These are phyloP conservation scores for Eumaeus atala DNA, from an alignment of 1,140 invertebrate species.

Conservation along the genomic window DNA sequence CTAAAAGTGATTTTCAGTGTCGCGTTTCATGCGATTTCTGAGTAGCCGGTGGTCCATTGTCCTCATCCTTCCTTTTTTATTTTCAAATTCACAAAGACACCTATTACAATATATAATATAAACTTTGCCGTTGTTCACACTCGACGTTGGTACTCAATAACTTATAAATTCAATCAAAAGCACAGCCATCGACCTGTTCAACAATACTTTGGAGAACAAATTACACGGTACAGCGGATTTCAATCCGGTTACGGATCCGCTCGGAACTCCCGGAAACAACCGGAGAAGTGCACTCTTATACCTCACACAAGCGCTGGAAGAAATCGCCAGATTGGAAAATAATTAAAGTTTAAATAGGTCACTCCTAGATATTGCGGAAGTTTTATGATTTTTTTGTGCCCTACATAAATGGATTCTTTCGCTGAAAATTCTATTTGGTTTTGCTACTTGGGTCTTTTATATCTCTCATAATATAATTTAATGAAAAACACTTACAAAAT, in stretches of 20 bases:
- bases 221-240: slow-evolving; percentile 21
- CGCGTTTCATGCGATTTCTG: too few relatives aligned
- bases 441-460: too few relatives aligned
- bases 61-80: too few relatives aligned
- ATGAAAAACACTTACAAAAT: too few relatives aligned
- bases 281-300: slow-evolving; percentile 11
- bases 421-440: too few relatives aligned
- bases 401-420: too few relatives aligned
- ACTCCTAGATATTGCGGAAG: neutral
- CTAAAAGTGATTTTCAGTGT: too few relatives aligned
- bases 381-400: neutral
- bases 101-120: too few relatives aligned
- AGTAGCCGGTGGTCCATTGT: too few relatives aligned
- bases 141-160: neutral
- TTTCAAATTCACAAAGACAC: too few relatives aligned
- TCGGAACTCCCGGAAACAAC: neutral
- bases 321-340: slow-evolving; percentile 15
- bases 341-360: slow-evolving; percentile 20
- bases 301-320: slow-evolving; percentile 10
- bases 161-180: slow-evolving; percentile 10
- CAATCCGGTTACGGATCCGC: slow-evolving; percentile 15
- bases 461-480: too few relatives aligned
- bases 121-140: neutral
- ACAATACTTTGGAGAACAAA: slow-evolving; percentile 10
- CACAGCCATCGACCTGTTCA: slow-evolving; percentile 9